These are phyloP conservation scores for Podotricha telesiphe DNA, from an alignment of 2,888 invertebrate species.

Conservation along the genomic window DNA sequence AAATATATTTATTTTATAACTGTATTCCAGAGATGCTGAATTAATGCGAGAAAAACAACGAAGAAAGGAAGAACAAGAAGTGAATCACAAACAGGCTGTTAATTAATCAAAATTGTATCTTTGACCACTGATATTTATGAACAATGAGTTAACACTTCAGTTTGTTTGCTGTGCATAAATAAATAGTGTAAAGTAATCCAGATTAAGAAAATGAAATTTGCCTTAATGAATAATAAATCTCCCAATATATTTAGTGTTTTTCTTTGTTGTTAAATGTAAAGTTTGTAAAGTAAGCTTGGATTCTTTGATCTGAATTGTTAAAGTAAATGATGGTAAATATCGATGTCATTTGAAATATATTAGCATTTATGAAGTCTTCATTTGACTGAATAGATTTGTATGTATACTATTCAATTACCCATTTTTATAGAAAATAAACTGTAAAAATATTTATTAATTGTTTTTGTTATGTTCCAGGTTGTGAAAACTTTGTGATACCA, in stretches of 20 bases:
- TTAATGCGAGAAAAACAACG: slow-evolving; percentile 94
- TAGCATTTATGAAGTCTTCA: slow-evolving; percentile 72
- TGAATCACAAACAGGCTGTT: slow-evolving; percentile 66
- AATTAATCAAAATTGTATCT: slow-evolving; percentile 54
- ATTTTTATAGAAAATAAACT: slow-evolving; percentile 77
- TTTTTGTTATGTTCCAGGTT: slow-evolving; percentile 21
- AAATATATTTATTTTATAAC: neutral
- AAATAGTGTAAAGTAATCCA: slow-evolving; percentile 32
- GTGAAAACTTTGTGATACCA: neutral
- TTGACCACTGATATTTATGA: slow-evolving; percentile 56
- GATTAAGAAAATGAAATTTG: slow-evolving; percentile 30
- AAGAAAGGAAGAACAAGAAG: slow-evolving; percentile 86
- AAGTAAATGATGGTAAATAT: slow-evolving; percentile 47
- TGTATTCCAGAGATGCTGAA: slow-evolving; percentile 89
- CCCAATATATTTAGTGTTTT: slow-evolving; percentile 54
- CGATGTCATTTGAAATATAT: slow-evolving; percentile 54
- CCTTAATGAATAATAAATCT: slow-evolving; percentile 45
- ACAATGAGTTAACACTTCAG: slow-evolving; percentile 59
- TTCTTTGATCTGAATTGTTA: slow-evolving; percentile 63
- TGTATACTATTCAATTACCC: slow-evolving; percentile 65
- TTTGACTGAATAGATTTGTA: slow-evolving; percentile 77
- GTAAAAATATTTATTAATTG: slow-evolving; percentile 49
- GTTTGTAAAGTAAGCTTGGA: slow-evolving; percentile 52
- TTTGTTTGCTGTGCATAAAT: slow-evolving; percentile 57
- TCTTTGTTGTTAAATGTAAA: slow-evolving; percentile 53